phyloP scores from a whole-genome alignment of 2,113 vertebrate species.

The Monarcha castaneiventris region DNA sequence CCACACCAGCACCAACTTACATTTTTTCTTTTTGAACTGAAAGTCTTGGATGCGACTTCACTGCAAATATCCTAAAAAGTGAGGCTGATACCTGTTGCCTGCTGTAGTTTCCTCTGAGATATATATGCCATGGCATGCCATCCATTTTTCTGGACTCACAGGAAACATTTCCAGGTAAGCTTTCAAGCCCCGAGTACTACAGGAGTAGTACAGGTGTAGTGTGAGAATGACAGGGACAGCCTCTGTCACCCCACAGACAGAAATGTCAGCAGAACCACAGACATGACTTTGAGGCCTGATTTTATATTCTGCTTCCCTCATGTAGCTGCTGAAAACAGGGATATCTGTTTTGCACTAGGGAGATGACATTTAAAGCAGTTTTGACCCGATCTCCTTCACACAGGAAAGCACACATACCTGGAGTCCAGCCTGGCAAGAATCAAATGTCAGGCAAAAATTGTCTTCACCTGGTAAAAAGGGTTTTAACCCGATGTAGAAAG shows the following conservation, averaged over 20 bases:
- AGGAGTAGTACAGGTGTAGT: conserved; percentile 50
- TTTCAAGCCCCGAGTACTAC: background rate
- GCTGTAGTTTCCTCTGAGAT: conserved; percentile 9
- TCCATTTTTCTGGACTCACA: background rate
- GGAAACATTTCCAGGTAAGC: conserved; percentile 33
- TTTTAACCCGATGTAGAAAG: background rate
- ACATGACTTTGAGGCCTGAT: conserved; percentile 23
- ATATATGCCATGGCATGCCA: background rate
- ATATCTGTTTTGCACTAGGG: conserved; percentile 47
- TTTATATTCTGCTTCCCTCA: conserved; percentile 38
- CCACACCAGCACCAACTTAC: background rate
- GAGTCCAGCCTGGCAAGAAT: background rate
- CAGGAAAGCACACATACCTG: conserved; percentile 1
- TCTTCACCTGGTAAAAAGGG: background rate
- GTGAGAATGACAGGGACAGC: background rate
- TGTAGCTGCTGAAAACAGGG: conserved; percentile 30
- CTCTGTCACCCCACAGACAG: conserved; percentile 19
- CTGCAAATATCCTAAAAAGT: background rate
- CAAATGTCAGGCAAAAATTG: conserved; percentile 24
- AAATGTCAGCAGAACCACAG: conserved; percentile 39
- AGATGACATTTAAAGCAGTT: conserved; percentile 53
- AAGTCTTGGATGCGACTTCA: background rate
- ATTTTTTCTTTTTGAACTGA: background rate
- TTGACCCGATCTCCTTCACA: conserved; percentile 39
- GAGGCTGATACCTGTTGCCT: background rate